Conservation (phyloP, 2,113 vertebrate genomes). For the Pangasianodon hypophthalmus region DNA sequence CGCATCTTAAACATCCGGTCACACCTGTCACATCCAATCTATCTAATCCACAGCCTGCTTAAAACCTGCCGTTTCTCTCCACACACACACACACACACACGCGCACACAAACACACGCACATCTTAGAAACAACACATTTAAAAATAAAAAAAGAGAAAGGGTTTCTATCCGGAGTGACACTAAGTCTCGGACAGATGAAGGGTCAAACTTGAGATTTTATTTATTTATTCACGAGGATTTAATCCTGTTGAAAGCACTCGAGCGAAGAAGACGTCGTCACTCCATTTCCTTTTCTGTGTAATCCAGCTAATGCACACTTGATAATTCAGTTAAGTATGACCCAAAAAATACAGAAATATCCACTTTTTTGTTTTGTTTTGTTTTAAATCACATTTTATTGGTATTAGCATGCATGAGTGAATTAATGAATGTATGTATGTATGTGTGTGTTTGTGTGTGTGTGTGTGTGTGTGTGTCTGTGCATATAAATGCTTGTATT, state of each 20-base stretch:
- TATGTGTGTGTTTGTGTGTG: not conserved
- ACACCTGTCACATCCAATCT: conserved; percentile 84
- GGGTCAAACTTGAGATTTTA: conserved; percentile 26
- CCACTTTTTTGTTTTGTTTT: not conserved
- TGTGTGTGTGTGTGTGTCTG: conserved; percentile 42
- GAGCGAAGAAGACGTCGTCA: not conserved
- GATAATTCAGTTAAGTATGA: not conserved
- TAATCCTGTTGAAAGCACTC: conserved; percentile 1
- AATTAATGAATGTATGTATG: not conserved
- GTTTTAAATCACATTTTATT: not conserved
- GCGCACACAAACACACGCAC: conserved; percentile 59
- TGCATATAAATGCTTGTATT: conserved; percentile 46
- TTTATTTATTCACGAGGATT: not conserved
- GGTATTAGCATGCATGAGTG: conserved; percentile 26
- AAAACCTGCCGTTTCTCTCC: conserved; percentile 65
- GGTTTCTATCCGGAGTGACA: conserved; percentile 61
- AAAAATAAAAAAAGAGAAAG: not conserved
- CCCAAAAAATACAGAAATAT: not conserved
- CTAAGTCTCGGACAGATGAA: conserved; percentile 65
- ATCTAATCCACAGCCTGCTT: conserved; percentile 81
- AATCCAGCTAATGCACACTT: not conserved
- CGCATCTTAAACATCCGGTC: conserved; percentile 78
- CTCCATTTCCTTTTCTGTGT: not conserved
- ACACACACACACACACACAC: conserved; percentile 59
- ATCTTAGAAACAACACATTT: conserved; percentile 70